Conservation (phyloP, 92 coral and sea anemone species). For the Epizoanthus illoricatus region DNA sequence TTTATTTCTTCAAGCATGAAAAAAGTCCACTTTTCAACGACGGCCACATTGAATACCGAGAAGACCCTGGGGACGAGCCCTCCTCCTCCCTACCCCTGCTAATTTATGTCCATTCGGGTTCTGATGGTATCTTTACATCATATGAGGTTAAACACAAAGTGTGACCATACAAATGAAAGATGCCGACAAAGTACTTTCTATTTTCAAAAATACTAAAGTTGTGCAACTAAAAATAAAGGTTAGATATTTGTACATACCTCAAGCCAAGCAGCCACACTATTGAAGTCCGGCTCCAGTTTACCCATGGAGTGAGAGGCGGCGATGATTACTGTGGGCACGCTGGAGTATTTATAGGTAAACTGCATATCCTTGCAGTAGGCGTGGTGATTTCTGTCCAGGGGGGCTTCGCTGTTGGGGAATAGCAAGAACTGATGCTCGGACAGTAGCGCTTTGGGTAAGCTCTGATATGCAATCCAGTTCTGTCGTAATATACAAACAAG, state of each 20-base stretch:
- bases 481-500: not conserved
- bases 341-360: conserved; percentile 34
- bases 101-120: too few species aligned
- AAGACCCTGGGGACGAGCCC: too few species aligned
- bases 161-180: too few species aligned
- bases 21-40: too few species aligned
- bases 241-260: conserved; percentile 41
- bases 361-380: conserved; percentile 28
- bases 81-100: too few species aligned
- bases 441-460: not conserved
- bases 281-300: conserved; percentile 50
- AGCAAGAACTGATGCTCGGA: not conserved
- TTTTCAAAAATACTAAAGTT: too few species aligned
- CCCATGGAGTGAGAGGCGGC: conserved; percentile 56
- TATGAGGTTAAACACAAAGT: too few species aligned
- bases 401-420: conserved; percentile 24
- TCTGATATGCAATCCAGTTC: conserved; percentile 25
- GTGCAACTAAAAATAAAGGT: too few species aligned
- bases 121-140: too few species aligned
- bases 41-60: too few species aligned
- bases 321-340: conserved; percentile 60
- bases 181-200: too few species aligned
- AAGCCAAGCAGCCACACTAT: conserved; percentile 69
- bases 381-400: conserved; percentile 3
- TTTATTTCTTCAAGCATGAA: too few species aligned